These are phyloP conservation scores for Cryptophagus acutangulus DNA, from an alignment of 2,888 invertebrate species.

Conservation along the genomic window DNA sequence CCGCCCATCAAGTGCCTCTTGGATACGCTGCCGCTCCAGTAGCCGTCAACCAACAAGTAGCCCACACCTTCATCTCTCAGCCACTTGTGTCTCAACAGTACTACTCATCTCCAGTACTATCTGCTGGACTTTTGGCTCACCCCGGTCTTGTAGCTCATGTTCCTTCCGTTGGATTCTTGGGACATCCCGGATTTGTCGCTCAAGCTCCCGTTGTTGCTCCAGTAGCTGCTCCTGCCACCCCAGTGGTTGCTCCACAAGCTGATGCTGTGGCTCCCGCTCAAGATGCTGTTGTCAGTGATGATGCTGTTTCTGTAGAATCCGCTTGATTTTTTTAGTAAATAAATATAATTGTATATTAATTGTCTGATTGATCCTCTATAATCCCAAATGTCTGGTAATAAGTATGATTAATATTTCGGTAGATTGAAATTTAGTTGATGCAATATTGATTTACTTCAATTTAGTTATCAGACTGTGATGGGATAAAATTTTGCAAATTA, in stretches of 20 bases:
- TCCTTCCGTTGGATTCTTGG: conserved; percentile 6
- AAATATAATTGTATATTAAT: too few species aligned
- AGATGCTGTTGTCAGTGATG: conserved; percentile 31
- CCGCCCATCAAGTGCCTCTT: conserved; percentile 19
- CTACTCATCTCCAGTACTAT: conserved; percentile 7
- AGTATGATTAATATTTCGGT: too few species aligned
- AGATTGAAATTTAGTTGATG: too few species aligned
- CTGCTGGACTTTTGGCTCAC: background rate
- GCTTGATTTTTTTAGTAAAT: conserved; percentile 21
- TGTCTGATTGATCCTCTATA: too few species aligned
- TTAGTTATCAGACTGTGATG: too few species aligned
- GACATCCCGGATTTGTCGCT: background rate
- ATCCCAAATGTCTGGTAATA: too few species aligned
- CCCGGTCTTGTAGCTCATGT: conserved; percentile 5
- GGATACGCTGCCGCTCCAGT: conserved; percentile 19
- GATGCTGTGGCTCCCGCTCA: conserved; percentile 21
- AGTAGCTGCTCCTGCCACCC: conserved; percentile 12
- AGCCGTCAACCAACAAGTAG: conserved; percentile 13
- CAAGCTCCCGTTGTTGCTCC: background rate
- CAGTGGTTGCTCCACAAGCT: conserved; percentile 18
- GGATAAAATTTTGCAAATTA: too few species aligned
- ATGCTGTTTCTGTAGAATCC: conserved; percentile 36
- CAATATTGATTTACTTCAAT: too few species aligned
- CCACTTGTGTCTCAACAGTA: conserved; percentile 16
- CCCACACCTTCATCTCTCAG: conserved; percentile 9